A percentile compares a stretch with the other conserved stretches of the same genome.
Evolutionary conservation across 2,113 vertebrate species (phyloP).

Genomic region (Lepus europaeus): DNA sequence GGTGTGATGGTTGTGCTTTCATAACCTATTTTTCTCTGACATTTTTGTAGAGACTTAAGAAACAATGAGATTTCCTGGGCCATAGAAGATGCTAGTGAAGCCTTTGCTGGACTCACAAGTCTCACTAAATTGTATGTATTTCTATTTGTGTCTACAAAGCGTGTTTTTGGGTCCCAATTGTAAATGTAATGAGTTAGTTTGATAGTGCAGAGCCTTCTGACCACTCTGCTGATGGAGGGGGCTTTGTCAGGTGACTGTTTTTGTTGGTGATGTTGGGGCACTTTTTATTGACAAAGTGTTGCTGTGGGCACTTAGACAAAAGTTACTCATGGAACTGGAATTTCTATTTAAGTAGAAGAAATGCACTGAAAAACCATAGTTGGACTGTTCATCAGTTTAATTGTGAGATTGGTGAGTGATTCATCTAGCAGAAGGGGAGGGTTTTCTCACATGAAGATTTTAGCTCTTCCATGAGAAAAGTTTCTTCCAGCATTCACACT

Average conservation of each 20-base stretch:
- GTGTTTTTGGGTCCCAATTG: background rate
- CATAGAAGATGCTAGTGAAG: constrained; percentile 92
- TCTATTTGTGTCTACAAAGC: constrained; percentile 29
- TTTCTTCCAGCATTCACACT: constrained; percentile 21
- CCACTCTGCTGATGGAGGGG: constrained; percentile 1
- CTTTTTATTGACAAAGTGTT: constrained; percentile 33
- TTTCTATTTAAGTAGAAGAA: constrained; percentile 47
- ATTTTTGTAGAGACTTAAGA: constrained; percentile 89
- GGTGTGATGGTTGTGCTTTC: background rate
- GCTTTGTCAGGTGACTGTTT: background rate
- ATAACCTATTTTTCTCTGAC: constrained; percentile 20
- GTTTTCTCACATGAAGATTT: constrained; percentile 41
- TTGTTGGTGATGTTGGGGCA: background rate
- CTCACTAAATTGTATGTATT: constrained; percentile 90
- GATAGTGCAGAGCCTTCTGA: background rate
- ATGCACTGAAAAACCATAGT: constrained; percentile 1
- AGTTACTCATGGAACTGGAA: constrained; percentile 48
- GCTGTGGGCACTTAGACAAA: background rate
- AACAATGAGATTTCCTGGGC: constrained; percentile 94
- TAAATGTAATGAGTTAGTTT: constrained; percentile 57
- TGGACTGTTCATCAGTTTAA: constrained; percentile 10
- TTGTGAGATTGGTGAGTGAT: constrained; percentile 10
- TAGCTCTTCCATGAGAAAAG: constrained; percentile 22
- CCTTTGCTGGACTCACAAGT: constrained; percentile 89
- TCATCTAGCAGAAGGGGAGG: background rate